Percentiles rank a stretch among this genome's conserved stretches.
Evolutionary conservation across 1,140 invertebrate genomes (phyloP).

Genomic region (Kradibia gibbosae): DNA sequence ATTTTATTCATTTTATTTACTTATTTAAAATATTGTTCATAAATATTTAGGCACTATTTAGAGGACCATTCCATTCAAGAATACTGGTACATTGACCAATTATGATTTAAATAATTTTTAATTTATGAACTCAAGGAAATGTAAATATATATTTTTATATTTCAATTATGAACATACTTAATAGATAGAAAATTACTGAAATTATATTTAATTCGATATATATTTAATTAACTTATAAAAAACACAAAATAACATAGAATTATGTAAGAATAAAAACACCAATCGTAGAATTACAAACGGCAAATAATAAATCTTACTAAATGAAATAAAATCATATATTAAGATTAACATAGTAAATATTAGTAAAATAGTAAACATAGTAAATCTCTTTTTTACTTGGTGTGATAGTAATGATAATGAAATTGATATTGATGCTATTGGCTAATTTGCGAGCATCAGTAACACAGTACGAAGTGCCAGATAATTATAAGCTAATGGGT

Average conservation of each 20-base stretch:
- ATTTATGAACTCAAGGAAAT: neutral
- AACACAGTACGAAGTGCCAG: neutral
- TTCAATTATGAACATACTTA: neutral
- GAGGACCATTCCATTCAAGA: neutral
- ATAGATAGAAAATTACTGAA: neutral
- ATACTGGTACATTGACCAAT: neutral
- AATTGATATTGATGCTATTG: neutral
- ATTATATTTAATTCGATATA: neutral
- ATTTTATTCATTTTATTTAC: neutral
- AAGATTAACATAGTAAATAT: neutral
- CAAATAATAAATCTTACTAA: too few relatives aligned
- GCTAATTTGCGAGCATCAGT: neutral
- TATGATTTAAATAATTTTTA: neutral
- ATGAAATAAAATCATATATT: too few relatives aligned
- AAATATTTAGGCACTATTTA: neutral
- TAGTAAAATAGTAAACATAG: too few relatives aligned
- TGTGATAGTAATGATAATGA: neutral
- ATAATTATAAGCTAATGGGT: neutral
- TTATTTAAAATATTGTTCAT: neutral
- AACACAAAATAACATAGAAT: neutral
- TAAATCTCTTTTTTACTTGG: neutral
- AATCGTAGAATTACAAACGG: neutral
- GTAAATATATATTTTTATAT: slow-evolving; percentile 7
- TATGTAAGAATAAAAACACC: neutral
- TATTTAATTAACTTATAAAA: neutral